Evolutionary conservation across 2,113 vertebrate genomes (phyloP).

Genomic region (Tonatia bakeri): DNA sequence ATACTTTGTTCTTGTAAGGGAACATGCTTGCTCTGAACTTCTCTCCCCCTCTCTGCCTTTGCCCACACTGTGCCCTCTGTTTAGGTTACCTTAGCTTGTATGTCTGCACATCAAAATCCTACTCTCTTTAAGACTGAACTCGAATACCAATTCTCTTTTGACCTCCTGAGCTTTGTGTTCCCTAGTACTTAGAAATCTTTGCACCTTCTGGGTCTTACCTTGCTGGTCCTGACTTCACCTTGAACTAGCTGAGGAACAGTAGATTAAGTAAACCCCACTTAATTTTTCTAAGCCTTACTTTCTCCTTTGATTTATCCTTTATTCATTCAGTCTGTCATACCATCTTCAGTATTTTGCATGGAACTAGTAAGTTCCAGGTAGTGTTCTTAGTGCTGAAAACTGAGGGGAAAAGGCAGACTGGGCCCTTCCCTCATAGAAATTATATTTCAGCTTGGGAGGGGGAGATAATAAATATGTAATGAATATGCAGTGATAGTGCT

Average conservation of each 20-base stretch:
- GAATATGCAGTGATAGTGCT: background rate
- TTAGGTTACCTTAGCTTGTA: background rate
- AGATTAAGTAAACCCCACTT: background rate
- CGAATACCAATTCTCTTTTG: background rate
- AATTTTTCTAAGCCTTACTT: background rate
- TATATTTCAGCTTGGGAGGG: background rate
- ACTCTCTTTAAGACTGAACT: background rate
- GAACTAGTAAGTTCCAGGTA: background rate
- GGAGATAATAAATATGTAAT: background rate
- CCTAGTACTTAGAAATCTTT: background rate
- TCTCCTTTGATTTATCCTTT: background rate
- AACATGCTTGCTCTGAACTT: background rate
- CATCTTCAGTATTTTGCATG: background rate
- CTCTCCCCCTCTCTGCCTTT: background rate
- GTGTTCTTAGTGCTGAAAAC: background rate
- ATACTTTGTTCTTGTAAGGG: slow-evolving; percentile 24
- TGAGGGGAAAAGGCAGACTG: background rate
- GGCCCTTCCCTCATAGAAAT: background rate
- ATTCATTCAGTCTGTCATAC: background rate
- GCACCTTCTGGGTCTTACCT: background rate
- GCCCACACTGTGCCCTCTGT: background rate
- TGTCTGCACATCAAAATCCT: background rate
- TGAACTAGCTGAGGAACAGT: background rate
- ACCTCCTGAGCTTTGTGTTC: background rate
- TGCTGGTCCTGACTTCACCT: background rate